A percentile compares a stretch with the other conserved stretches of the same genome.
Conservation (phyloP, 2,113 vertebrate genomes). For the Oncorhynchus mykiss region DNA sequence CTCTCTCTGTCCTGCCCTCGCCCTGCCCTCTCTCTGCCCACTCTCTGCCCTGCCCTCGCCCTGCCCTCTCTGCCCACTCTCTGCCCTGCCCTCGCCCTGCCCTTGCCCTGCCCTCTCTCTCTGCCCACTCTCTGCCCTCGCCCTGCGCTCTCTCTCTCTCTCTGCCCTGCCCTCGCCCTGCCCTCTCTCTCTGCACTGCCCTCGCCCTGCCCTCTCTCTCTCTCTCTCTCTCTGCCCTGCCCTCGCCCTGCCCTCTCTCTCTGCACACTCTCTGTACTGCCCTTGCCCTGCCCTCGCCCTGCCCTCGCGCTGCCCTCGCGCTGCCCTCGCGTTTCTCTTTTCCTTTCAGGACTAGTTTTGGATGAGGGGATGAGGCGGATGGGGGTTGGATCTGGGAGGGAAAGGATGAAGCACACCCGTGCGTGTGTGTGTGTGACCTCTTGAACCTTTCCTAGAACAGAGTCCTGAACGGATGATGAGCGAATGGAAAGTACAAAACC, state of each 20-base stretch:
- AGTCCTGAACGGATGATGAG: conserved; percentile 10
- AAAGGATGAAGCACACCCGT: too few species aligned
- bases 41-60: too few species aligned
- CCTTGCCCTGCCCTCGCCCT: too few species aligned
- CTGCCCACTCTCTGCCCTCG: too few species aligned
- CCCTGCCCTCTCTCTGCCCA: too few species aligned
- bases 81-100: not conserved
- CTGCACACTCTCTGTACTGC: too few species aligned
- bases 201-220: not conserved
- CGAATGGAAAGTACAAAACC: conserved; percentile 41
- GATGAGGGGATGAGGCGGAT: conserved; percentile 14
- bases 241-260: not conserved
- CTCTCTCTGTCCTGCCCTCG: not conserved
- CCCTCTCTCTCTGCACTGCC: too few species aligned
- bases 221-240: not conserved
- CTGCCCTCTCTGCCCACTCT: too few species aligned
- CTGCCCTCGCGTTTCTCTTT: conserved; percentile 7
- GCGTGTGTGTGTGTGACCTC: too few species aligned
- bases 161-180: not conserved
- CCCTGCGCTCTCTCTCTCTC: not conserved
- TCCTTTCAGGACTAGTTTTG: conserved; percentile 27
- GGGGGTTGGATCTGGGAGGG: conserved; percentile 31
- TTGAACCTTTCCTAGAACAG: conserved; percentile 13
- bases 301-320: too few species aligned
- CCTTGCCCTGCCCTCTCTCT: not conserved